These are phyloP conservation scores for Boloria euphrosyne DNA, from an alignment of 2,888 invertebrate genomes.

Conservation along the genomic window DNA sequence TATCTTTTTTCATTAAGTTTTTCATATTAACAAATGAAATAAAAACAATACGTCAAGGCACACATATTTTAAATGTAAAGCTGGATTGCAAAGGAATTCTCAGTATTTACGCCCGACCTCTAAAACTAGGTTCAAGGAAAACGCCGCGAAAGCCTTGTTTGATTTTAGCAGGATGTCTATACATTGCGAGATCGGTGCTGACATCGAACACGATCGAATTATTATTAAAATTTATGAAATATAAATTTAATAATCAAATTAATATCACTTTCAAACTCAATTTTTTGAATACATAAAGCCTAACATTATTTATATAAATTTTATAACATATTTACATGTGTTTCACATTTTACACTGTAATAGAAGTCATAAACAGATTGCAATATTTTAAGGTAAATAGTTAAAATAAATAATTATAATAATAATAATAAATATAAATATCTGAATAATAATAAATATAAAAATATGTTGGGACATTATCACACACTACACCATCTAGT, in stretches of 20 bases:
- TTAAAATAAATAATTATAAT: too few species aligned
- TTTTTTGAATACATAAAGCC: too few species aligned
- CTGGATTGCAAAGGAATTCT: slow-evolving; percentile 31
- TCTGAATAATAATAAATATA: too few species aligned
- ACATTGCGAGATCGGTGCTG: slow-evolving; percentile 30
- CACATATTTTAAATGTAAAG: slow-evolving; percentile 6
- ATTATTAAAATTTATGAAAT: not conserved
- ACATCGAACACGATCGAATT: slow-evolving; percentile 24
- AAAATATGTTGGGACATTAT: too few species aligned
- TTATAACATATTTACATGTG: not conserved
- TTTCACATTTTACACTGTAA: not conserved
- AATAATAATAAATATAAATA: too few species aligned
- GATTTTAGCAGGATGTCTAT: slow-evolving; percentile 40
- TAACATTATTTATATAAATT: too few species aligned
- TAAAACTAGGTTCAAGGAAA: slow-evolving; percentile 43
- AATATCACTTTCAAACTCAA: too few species aligned
- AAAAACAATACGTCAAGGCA: not conserved
- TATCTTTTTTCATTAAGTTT: too few species aligned
- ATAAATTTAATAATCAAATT: not conserved
- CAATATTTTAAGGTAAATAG: slow-evolving; percentile 5
- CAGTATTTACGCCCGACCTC: slow-evolving; percentile 38
- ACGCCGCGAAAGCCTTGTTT: slow-evolving; percentile 40
- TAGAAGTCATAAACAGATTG: not conserved
- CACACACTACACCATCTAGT: too few species aligned
- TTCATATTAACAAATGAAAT: not conserved